phyloP scores from a whole-genome alignment of 2,888 invertebrate species.

The Cistogaster globosa region DNA sequence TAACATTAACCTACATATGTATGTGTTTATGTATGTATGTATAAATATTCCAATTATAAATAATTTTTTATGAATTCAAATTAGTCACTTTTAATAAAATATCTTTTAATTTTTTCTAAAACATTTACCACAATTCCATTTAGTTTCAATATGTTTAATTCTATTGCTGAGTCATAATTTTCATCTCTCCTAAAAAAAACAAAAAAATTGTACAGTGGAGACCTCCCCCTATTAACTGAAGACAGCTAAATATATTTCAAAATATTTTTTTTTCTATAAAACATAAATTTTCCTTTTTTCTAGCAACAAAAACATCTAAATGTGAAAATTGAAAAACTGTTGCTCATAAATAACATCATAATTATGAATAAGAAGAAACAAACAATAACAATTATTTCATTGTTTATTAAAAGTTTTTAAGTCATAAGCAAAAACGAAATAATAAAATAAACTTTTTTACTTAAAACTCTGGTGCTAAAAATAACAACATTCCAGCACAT shows the following conservation, averaged over 20 bases:
- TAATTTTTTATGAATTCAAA: no score
- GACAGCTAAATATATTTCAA: conserved; percentile 18
- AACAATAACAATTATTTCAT: background rate
- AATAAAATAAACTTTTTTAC: background rate
- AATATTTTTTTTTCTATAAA: conserved; percentile 35
- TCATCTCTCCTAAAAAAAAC: background rate
- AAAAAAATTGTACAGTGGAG: background rate
- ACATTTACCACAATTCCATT: background rate
- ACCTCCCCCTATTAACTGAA: background rate
- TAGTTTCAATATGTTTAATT: background rate
- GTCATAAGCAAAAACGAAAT: background rate
- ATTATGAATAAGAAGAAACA: background rate
- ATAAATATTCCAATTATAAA: no score
- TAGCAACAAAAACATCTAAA: conserved; percentile 16
- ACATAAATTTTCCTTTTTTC: conserved; percentile 25
- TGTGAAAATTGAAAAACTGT: conserved; percentile 55
- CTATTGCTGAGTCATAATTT: conserved; percentile 34
- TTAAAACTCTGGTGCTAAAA: conserved; percentile 10
- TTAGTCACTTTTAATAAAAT: background rate
- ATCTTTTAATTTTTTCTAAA: background rate
- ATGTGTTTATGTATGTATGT: no score
- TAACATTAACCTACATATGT: no score
- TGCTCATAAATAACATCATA: conserved; percentile 38
- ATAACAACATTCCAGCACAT: conserved; percentile 4
- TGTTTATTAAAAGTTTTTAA: conserved; percentile 20